A percentile compares a stretch with the other conserved stretches of the same genome.
Conservation (phyloP, 1,140 invertebrate species). For the Drosophila sulfurigaster region DNA sequence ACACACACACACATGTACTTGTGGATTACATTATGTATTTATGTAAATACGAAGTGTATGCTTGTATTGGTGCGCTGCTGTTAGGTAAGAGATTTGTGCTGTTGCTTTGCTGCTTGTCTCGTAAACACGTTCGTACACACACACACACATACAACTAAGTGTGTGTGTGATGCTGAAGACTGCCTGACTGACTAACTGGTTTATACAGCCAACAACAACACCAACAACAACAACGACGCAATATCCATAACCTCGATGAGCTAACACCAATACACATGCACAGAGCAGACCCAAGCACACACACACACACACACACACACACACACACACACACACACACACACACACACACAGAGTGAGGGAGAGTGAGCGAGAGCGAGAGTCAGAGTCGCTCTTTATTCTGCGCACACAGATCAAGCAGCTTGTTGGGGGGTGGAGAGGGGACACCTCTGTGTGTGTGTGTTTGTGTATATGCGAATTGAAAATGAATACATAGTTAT, state of each 20-base stretch:
- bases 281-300: constrained; percentile 10
- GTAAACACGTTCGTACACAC: constrained; percentile 70
- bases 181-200: constrained; percentile 72
- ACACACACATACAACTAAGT: constrained; percentile 33
- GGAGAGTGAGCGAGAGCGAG: constrained; percentile 6
- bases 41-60: not conserved
- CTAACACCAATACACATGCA: constrained; percentile 73
- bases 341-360: constrained; percentile 20
- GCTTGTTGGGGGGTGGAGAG: constrained; percentile 10
- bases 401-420: constrained; percentile 54
- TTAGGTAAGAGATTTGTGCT: constrained; percentile 75
- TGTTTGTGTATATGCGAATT: constrained; percentile 60
- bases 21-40: constrained; percentile 25
- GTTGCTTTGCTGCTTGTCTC: constrained; percentile 51
- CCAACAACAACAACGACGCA: constrained; percentile 66
- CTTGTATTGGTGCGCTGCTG: constrained; percentile 35
- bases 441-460: not conserved
- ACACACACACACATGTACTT: not conserved
- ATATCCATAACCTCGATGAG: constrained; percentile 83
- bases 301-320: constrained; percentile 22
- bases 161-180: constrained; percentile 72
- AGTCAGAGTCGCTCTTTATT: constrained; percentile 58
- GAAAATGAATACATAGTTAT: constrained; percentile 79
- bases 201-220: constrained; percentile 61
- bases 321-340: constrained; percentile 24